Evolutionary conservation across 2,888 invertebrate genomes (phyloP).

Genomic region (Exocentrus adspersus): DNA sequence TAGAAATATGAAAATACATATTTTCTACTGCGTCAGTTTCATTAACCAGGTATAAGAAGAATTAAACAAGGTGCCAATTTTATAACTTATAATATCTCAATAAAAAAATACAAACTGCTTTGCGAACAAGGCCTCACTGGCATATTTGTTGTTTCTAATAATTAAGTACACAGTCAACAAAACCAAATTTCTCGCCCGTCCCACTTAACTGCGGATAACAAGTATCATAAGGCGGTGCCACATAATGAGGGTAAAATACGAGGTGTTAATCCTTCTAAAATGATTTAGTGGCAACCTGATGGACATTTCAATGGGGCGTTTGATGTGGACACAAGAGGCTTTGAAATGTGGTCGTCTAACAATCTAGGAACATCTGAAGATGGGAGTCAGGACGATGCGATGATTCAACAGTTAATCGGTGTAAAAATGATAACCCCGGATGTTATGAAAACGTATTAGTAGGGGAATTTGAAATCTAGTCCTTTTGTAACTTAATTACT

Average conservation of each 20-base stretch:
- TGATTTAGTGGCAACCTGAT: conserved; percentile 61
- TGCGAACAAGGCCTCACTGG: background rate
- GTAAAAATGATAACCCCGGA: conserved; percentile 7
- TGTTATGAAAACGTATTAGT: conserved; percentile 8
- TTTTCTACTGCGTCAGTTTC: no score
- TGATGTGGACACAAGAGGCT: conserved; percentile 58
- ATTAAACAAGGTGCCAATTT: no score
- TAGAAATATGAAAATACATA: no score
- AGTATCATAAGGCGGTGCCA: conserved; percentile 55
- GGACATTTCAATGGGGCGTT: conserved; percentile 57
- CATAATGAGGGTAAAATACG: conserved; percentile 55
- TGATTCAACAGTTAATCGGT: conserved; percentile 55
- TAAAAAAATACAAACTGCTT: no score
- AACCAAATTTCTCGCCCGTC: conserved; percentile 42
- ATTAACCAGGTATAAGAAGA: no score
- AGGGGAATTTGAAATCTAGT: no score
- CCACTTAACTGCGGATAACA: conserved; percentile 52
- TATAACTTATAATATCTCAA: no score
- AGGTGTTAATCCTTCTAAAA: conserved; percentile 61
- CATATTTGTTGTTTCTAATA: conserved; percentile 1
- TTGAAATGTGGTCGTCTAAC: conserved; percentile 55
- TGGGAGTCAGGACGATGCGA: conserved; percentile 49
- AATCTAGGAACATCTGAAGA: conserved; percentile 57
- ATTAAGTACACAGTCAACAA: conserved; percentile 1
- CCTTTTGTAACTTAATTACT: no score